These are phyloP conservation scores for Coelopa frigida DNA, from an alignment of 1,140 invertebrate species.

Conservation along the genomic window DNA sequence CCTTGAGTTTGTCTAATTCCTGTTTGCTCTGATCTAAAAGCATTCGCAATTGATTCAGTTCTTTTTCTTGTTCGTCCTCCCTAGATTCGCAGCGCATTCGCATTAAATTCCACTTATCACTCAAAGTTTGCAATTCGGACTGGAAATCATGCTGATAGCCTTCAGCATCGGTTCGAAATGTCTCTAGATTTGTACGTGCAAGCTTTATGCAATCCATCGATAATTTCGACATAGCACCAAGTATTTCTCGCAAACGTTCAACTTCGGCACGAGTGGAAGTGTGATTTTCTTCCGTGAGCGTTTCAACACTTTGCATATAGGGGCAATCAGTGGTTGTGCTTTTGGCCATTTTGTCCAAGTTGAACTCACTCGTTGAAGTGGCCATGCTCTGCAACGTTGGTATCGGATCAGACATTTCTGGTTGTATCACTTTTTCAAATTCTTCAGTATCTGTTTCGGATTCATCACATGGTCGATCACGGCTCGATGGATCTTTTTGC, in stretches of 20 bases:
- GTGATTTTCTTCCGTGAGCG: conserved; percentile 35
- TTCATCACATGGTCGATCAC: conserved; percentile 51
- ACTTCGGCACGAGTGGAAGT: conserved; percentile 49
- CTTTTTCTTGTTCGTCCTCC: conserved; percentile 42
- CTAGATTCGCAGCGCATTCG: conserved; percentile 48
- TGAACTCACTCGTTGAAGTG: conserved; percentile 21
- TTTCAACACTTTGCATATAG: conserved; percentile 22
- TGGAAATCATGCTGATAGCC: conserved; percentile 49
- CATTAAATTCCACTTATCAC: conserved; percentile 49
- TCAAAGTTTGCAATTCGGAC: conserved; percentile 50
- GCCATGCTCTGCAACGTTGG: conserved; percentile 9
- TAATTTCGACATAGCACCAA: conserved; percentile 47
- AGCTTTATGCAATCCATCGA: conserved; percentile 50
- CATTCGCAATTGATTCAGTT: not conserved
- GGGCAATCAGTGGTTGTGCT: conserved; percentile 30
- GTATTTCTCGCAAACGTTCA: conserved; percentile 47
- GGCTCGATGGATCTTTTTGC: conserved; percentile 11
- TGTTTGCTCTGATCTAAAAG: too few species aligned
- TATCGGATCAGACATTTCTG: too few species aligned
- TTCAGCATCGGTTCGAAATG: conserved; percentile 49
- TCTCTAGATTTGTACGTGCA: conserved; percentile 54
- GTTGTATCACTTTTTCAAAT: conserved; percentile 62
- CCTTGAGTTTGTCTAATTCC: not conserved
- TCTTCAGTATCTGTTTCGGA: conserved; percentile 77
- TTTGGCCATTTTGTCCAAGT: conserved; percentile 20